Evolutionary conservation across 2,113 vertebrate genomes (phyloP).

Genomic region (Poecilia latipinna): DNA sequence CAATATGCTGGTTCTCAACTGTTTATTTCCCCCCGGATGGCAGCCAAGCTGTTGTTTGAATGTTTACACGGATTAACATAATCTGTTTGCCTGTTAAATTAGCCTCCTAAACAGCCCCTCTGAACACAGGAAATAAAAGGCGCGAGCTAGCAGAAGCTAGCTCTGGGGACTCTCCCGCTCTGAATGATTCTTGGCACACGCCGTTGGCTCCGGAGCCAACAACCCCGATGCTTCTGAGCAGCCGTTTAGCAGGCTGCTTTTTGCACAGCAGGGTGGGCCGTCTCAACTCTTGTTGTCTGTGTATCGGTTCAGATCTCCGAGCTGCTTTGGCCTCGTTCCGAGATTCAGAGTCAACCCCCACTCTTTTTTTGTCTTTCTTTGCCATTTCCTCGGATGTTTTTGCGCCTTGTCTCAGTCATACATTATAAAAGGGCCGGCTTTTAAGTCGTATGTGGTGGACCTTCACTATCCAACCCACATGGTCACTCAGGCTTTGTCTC

Average conservation of each 20-base stretch:
- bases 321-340: conserved; percentile 50
- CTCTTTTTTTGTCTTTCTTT: conserved; percentile 11
- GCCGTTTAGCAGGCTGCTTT: conserved; percentile 58
- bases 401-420: conserved; percentile 33
- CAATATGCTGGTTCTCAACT: conserved; percentile 79
- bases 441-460: conserved; percentile 51
- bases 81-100: conserved; percentile 86
- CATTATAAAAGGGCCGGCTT: conserved; percentile 47
- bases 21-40: conserved; percentile 80
- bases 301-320: conserved; percentile 59
- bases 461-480: conserved; percentile 36
- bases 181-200: conserved; percentile 72
- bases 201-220: conserved; percentile 66
- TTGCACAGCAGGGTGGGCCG: conserved; percentile 47
- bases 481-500: conserved; percentile 56
- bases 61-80: conserved; percentile 85
- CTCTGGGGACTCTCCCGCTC: conserved; percentile 71
- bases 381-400: conserved; percentile 5
- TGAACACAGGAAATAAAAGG: conserved; percentile 78
- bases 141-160: conserved; percentile 66
- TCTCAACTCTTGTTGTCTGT: conserved; percentile 55
- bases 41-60: conserved; percentile 81
- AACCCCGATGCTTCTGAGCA: conserved; percentile 59
- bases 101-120: conserved; percentile 80
- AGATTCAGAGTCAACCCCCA: conserved; percentile 24